A percentile compares a stretch with the other conserved stretches of the same genome.
Evolutionary conservation across 2,797 vertebrate species (phyloP).

Genomic region (Otolemur crassicaudatus): DNA sequence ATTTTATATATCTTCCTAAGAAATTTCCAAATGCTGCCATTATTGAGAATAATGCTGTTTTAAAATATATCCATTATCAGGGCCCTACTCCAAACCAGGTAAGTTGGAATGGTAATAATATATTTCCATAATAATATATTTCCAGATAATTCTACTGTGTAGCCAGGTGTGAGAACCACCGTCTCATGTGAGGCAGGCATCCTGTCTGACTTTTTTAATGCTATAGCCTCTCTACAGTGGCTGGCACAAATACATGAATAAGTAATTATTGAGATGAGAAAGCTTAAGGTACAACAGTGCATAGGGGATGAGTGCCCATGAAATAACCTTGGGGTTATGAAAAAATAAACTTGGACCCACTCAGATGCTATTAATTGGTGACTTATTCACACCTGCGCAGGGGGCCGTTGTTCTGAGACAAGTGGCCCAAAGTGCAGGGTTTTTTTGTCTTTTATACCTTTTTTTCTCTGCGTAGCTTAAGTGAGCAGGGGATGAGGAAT

Average conservation of each 20-base stretch:
- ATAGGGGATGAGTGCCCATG: neutral
- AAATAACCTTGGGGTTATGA: too few species aligned
- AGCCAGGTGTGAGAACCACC: neutral
- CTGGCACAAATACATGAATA: neutral
- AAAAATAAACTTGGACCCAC: too few species aligned
- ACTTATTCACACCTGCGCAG: too few species aligned
- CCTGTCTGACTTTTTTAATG: neutral
- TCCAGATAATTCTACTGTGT: neutral
- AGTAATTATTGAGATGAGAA: neutral
- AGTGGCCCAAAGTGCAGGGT: too few species aligned
- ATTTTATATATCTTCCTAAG: neutral
- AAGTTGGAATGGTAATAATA: neutral
- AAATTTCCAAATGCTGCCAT: neutral
- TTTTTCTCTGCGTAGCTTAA: too few species aligned
- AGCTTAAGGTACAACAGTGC: neutral
- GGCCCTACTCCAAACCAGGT: neutral
- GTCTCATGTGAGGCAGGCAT: neutral
- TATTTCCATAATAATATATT: slow-evolving; percentile 2
- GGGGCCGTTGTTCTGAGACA: too few species aligned
- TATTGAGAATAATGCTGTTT: neutral
- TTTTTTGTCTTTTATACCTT: too few species aligned
- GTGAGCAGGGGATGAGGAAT: too few species aligned
- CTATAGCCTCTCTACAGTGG: neutral
- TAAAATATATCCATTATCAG: neutral
- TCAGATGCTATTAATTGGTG: too few species aligned